phyloP scores from a whole-genome alignment of 1,140 invertebrate genomes.

The Coboldia fuscipes region DNA sequence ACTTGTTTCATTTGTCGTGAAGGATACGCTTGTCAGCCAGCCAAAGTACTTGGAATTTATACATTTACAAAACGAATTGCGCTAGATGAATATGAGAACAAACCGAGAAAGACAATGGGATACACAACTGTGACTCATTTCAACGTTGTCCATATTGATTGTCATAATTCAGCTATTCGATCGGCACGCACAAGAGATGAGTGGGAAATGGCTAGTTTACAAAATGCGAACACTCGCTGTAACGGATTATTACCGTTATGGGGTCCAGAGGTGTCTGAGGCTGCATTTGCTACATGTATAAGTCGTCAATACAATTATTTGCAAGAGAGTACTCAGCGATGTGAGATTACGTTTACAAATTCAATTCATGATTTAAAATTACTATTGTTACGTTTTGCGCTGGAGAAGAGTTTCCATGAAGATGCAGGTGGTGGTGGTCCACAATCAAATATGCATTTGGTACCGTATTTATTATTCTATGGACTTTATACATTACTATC shows the following conservation, averaged over 20 bases:
- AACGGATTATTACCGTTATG: conserved; percentile 90
- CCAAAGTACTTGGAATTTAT: conserved; percentile 85
- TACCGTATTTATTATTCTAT: conserved; percentile 88
- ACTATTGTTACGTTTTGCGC: conserved; percentile 70
- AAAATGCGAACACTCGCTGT: conserved; percentile 94
- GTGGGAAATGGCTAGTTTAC: conserved; percentile 92
- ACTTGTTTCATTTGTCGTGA: conserved; percentile 96
- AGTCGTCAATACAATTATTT: conserved; percentile 74
- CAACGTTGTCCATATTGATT: conserved; percentile 95
- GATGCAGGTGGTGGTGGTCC: conserved; percentile 92
- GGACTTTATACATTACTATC: conserved; percentile 58
- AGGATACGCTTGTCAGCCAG: conserved; percentile 87
- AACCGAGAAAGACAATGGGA: conserved; percentile 59
- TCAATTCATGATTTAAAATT: conserved; percentile 90
- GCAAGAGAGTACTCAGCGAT: conserved; percentile 64
- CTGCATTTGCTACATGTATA: conserved; percentile 81
- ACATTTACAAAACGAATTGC: conserved; percentile 91
- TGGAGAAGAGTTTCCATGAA: conserved; percentile 89
- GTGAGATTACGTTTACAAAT: conserved; percentile 71
- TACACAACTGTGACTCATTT: conserved; percentile 95
- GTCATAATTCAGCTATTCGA: conserved; percentile 86
- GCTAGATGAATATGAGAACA: conserved; percentile 84
- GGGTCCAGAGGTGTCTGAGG: conserved; percentile 89
- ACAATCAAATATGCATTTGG: conserved; percentile 91
- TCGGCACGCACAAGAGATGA: conserved; percentile 62